Evolutionary conservation across 2,888 invertebrate species (phyloP).

Genomic region (Kuschelorhynchus macadamiae): DNA sequence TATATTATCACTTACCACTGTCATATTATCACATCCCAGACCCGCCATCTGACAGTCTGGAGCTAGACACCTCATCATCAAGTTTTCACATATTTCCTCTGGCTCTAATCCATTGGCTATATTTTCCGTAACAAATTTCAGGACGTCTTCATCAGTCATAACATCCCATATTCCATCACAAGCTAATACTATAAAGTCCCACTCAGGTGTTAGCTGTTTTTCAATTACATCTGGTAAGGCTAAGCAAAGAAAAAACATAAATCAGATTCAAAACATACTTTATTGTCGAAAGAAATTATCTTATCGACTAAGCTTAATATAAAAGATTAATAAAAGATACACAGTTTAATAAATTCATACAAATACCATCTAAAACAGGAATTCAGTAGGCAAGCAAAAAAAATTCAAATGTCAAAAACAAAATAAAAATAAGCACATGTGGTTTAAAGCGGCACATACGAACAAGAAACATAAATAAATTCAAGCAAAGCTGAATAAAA

Average conservation of each 20-base stretch:
- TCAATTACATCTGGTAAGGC: constrained; percentile 94
- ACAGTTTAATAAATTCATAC: no score
- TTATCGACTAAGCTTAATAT: no score
- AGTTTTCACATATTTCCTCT: constrained; percentile 94
- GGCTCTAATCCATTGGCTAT: constrained; percentile 89
- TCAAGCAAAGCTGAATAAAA: no score
- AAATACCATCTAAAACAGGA: no score
- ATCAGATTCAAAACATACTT: no score
- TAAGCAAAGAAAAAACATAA: no score
- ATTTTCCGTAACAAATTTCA: constrained; percentile 88
- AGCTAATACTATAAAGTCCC: constrained; percentile 97
- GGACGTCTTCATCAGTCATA: constrained; percentile 93
- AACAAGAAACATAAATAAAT: no score
- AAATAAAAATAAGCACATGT: no score
- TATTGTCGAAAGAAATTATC: no score
- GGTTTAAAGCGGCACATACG: no score
- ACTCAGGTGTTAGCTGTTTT: constrained; percentile 85
- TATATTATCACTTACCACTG: constrained; percentile 79
- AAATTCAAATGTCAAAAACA: no score
- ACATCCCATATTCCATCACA: constrained; percentile 99
- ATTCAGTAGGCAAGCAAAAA: no score
- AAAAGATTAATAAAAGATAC: background rate
- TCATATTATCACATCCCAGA: constrained; percentile 99
- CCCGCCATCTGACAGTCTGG: constrained; percentile 98
- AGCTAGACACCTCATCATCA: constrained; percentile 95